Conservation (phyloP, 2,888 invertebrate genomes). For the Yponomeuta evonymella region DNA sequence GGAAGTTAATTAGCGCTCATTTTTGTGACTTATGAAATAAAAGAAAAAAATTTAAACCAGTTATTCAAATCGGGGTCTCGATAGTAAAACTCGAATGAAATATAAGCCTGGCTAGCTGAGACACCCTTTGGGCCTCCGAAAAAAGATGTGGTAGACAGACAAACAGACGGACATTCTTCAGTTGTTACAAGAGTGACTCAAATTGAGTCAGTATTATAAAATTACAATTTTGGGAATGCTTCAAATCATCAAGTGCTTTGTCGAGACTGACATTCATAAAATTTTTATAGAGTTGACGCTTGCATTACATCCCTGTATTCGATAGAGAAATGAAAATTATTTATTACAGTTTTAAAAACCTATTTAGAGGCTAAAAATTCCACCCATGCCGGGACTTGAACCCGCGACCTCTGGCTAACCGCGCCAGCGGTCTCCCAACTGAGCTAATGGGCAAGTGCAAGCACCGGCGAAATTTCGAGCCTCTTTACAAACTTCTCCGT, state of each 20-base stretch:
- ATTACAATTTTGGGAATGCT: neutral
- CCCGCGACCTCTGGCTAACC: no score
- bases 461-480: no score
- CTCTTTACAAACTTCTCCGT: no score
- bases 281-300: neutral
- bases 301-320: no score
- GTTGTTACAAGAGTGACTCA: neutral
- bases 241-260: neutral
- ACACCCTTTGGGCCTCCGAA: neutral
- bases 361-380: no score
- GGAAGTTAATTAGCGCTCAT: neutral
- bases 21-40: slow-evolving; percentile 1
- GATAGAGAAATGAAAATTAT: no score
- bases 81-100: neutral
- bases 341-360: no score
- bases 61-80: neutral
- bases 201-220: neutral
- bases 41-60: neutral
- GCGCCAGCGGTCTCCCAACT: no score
- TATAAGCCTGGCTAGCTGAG: neutral
- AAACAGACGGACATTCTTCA: neutral
- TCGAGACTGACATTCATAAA: no score
- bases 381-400: no score
- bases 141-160: neutral
- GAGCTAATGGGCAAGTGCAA: no score